Evolutionary conservation across 2,888 invertebrate species (phyloP).

Genomic region (Ferrisia virgata): DNA sequence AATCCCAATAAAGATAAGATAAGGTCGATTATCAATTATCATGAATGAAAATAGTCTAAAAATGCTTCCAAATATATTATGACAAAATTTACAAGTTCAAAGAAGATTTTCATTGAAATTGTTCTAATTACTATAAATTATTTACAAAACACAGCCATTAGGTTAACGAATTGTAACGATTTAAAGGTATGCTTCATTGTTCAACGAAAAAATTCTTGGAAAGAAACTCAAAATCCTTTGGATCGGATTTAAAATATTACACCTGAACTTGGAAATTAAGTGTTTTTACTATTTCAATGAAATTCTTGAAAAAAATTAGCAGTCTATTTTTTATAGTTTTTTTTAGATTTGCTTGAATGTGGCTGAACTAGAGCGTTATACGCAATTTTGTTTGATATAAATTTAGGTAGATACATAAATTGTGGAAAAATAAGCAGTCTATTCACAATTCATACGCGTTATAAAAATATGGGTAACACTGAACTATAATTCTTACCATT

Average conservation of each 20-base stretch:
- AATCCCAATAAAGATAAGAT: neutral
- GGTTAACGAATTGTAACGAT: neutral
- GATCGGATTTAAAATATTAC: too few species aligned
- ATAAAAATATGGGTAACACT: neutral
- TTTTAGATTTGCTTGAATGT: too few species aligned
- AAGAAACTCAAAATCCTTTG: neutral
- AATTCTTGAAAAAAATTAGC: too few species aligned
- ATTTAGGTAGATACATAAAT: neutral
- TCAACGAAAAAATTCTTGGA: neutral
- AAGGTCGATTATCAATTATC: neutral
- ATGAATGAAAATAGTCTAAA: neutral
- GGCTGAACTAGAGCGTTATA: neutral
- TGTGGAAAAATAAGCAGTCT: neutral
- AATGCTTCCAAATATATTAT: neutral
- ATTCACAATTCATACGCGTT: neutral
- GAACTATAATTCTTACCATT: neutral
- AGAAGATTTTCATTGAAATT: neutral
- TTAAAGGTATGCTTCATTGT: neutral
- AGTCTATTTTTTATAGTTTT: too few species aligned
- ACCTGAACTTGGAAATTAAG: too few species aligned
- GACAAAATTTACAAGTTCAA: neutral
- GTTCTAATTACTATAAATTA: neutral
- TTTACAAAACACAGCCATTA: conserved; percentile 37
- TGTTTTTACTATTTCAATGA: too few species aligned
- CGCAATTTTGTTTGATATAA: too few species aligned